phyloP scores from a whole-genome alignment of 2,888 invertebrate genomes.

The Lottia scabra region DNA sequence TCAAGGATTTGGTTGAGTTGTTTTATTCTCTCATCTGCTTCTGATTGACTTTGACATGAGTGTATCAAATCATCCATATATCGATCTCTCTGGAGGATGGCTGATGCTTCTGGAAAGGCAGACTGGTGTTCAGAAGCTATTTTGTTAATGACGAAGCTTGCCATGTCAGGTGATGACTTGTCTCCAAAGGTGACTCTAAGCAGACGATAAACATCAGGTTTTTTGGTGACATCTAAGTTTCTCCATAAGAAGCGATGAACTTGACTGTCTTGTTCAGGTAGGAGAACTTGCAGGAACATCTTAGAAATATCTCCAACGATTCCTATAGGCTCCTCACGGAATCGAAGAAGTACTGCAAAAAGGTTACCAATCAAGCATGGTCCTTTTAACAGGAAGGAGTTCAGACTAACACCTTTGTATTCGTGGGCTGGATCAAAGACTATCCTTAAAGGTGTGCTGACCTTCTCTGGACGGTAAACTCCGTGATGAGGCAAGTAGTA shows the following conservation, averaged over 20 bases:
- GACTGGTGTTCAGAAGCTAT: slow-evolving; percentile 2
- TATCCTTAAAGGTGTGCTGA: no score
- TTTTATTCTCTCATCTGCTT: slow-evolving; percentile 5
- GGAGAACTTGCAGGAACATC: not conserved
- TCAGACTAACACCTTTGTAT: no score
- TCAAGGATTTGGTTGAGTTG: slow-evolving; percentile 8
- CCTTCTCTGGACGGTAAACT: no score
- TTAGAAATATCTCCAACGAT: slow-evolving; percentile 14
- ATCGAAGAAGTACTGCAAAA: slow-evolving; percentile 12
- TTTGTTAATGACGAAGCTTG: slow-evolving; percentile 12
- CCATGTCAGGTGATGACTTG: not conserved
- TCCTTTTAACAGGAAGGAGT: no score
- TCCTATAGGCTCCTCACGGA: slow-evolving; percentile 8
- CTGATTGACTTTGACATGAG: not conserved
- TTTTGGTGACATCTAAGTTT: not conserved
- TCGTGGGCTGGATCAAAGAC: no score
- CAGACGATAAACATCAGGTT: not conserved
- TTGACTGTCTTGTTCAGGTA: not conserved
- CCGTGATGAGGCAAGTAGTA: no score
- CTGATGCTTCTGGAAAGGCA: slow-evolving; percentile 14
- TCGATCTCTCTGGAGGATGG: slow-evolving; percentile 12
- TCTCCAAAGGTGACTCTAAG: not conserved
- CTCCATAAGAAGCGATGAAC: not conserved
- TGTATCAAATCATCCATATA: slow-evolving; percentile 20
- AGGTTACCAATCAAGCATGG: no score